Conservation (phyloP, 1,140 invertebrate genomes). For the Melitaea cinxia region DNA sequence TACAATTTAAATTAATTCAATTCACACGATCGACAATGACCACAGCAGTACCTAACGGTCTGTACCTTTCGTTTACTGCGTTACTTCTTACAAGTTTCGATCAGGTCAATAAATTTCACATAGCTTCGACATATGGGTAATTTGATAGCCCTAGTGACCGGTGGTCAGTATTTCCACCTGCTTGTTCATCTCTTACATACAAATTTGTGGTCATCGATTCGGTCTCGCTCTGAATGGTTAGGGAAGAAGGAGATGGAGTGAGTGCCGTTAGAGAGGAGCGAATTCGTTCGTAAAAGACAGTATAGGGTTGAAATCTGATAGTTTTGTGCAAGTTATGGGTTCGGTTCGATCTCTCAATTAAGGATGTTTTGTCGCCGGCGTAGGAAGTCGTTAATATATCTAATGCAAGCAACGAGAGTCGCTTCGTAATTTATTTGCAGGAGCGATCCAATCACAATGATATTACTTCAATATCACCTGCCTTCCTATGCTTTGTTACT, state of each 20-base stretch:
- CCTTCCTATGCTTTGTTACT: too few relatives aligned
- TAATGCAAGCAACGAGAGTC: slow-evolving; percentile 37
- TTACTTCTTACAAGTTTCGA: slow-evolving; percentile 54
- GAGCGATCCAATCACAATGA: slow-evolving; percentile 35
- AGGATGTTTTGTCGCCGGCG: slow-evolving; percentile 56
- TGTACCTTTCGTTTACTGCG: slow-evolving; percentile 47
- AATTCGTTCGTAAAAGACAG: slow-evolving; percentile 27
- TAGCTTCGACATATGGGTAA: slow-evolving; percentile 56
- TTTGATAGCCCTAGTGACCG: slow-evolving; percentile 59
- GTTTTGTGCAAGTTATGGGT: slow-evolving; percentile 57
- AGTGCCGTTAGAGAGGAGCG: slow-evolving; percentile 31
- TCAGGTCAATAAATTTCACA: slow-evolving; percentile 56
- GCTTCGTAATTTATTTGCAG: slow-evolving; percentile 47
- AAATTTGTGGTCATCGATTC: slow-evolving; percentile 29
- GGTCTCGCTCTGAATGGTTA: slow-evolving; percentile 13
- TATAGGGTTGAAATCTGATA: slow-evolving; percentile 66
- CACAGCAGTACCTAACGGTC: slow-evolving; percentile 47
- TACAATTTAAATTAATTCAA: slow-evolving; percentile 68
- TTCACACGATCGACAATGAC: slow-evolving; percentile 56
- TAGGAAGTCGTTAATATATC: slow-evolving; percentile 67
- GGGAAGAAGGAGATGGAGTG: neutral
- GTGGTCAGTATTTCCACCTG: slow-evolving; percentile 64
- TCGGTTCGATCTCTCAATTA: slow-evolving; percentile 69
- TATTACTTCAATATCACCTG: too few relatives aligned
- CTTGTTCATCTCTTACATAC: slow-evolving; percentile 28